Percentiles rank a stretch among this genome's conserved stretches.
Evolutionary conservation across 2,797 vertebrate genomes (phyloP).

Genomic region (Micromesistius poutassou): DNA sequence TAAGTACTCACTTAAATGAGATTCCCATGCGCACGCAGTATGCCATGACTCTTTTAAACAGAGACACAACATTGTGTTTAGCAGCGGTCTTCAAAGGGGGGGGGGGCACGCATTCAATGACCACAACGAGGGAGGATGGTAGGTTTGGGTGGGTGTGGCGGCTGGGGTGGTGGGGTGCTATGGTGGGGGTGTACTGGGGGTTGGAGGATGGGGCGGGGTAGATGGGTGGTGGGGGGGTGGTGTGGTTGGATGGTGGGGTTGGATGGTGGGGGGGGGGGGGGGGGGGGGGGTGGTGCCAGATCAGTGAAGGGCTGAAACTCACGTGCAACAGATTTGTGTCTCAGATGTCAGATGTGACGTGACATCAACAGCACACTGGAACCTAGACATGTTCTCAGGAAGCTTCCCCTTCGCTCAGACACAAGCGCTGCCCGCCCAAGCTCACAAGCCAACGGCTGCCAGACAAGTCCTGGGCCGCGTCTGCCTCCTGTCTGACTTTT

Average conservation of each 20-base stretch:
- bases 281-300: no score
- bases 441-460: neutral
- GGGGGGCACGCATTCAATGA: neutral
- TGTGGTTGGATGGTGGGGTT: no score
- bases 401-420: neutral
- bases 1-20: slow-evolving; percentile 85
- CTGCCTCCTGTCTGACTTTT: neutral
- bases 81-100: neutral
- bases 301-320: neutral
- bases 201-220: no score
- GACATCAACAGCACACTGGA: neutral
- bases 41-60: slow-evolving; percentile 57
- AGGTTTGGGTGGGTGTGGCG: no score
- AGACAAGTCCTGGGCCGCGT: neutral
- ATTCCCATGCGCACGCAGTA: slow-evolving; percentile 73
- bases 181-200: no score
- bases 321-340: neutral
- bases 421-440: neutral
- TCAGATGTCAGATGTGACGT: neutral
- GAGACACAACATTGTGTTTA: neutral
- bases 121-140: neutral
- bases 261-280: no score
- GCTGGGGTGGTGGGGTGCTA: no score
- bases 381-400: neutral
- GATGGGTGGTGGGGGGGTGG: no score